Evolutionary conservation across 2,113 vertebrate genomes (phyloP).

Genomic region (Gymnocephalus cernua): DNA sequence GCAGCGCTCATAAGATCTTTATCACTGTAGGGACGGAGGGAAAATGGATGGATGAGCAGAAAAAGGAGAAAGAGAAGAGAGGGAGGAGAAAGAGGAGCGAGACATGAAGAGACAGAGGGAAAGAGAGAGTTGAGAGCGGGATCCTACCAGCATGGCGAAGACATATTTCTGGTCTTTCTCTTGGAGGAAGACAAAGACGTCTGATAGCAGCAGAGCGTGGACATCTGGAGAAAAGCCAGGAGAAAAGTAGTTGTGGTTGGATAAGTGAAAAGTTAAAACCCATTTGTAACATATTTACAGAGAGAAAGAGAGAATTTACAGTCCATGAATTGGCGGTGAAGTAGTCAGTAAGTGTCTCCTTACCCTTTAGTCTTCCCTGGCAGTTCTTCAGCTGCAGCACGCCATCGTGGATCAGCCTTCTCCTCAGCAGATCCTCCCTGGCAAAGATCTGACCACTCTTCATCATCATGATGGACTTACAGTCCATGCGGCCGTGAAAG

Average conservation of each 20-base stretch:
- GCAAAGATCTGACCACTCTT: conserved; percentile 97
- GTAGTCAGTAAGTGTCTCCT: neutral
- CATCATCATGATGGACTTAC: conserved; percentile 97
- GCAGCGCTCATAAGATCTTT: conserved; percentile 19
- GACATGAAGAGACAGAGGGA: neutral
- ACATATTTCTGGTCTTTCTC: conserved; percentile 98
- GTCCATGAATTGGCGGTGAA: neutral
- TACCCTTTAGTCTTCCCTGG: conserved; percentile 92
- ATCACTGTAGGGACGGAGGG: conserved; percentile 22
- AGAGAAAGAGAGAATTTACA: neutral
- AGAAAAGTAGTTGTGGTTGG: conserved; percentile 15
- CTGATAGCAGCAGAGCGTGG: conserved; percentile 93
- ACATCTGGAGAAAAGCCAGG: conserved; percentile 90
- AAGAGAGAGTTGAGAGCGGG: conserved; percentile 11
- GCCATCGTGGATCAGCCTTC: conserved; percentile 92
- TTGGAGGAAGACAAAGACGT: conserved; percentile 93
- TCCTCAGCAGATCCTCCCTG: conserved; percentile 91
- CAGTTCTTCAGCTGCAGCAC: conserved; percentile 88
- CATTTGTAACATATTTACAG: neutral
- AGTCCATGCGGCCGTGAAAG: conserved; percentile 91
- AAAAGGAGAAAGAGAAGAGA: neutral
- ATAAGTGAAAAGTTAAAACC: neutral
- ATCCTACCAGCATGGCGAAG: conserved; percentile 94
- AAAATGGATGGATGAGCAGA: neutral
- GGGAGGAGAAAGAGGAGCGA: neutral